phyloP scores from a whole-genome alignment of 2,888 invertebrate species.

The Subacronicta megacephala region DNA sequence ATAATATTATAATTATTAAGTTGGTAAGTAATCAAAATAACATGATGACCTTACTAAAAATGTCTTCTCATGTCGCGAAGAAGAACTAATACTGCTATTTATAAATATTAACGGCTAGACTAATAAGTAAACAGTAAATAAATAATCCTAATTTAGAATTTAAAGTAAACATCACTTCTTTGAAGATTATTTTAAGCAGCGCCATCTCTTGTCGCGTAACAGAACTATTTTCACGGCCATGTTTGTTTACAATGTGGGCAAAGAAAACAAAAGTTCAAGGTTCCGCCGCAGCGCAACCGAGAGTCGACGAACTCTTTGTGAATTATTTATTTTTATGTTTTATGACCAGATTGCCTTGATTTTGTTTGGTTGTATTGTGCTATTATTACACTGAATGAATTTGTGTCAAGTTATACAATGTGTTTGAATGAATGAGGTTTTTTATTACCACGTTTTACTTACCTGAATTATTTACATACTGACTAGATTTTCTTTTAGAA shows the following conservation, averaged over 20 bases:
- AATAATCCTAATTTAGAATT: too few relatives aligned
- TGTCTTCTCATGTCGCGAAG: too few relatives aligned
- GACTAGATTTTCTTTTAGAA: too few relatives aligned
- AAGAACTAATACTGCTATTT: too few relatives aligned
- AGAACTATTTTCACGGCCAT: slow-evolving; percentile 74
- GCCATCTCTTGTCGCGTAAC: slow-evolving; percentile 68
- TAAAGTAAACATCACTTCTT: too few relatives aligned
- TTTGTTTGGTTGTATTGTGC: slow-evolving; percentile 12
- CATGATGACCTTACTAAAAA: too few relatives aligned
- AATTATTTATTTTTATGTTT: slow-evolving; percentile 50
- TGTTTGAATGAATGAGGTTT: background rate
- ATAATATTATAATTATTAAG: too few relatives aligned
- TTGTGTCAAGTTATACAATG: background rate
- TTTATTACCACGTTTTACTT: background rate
- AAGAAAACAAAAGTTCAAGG: slow-evolving; percentile 71
- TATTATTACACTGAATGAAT: slow-evolving; percentile 5
- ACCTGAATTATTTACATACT: too few relatives aligned
- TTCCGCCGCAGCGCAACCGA: slow-evolving; percentile 52
- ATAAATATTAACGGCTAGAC: too few relatives aligned
- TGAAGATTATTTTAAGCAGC: slow-evolving; percentile 31
- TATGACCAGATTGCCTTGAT: slow-evolving; percentile 14
- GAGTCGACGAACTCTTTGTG: slow-evolving; percentile 61
- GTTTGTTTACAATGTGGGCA: slow-evolving; percentile 73
- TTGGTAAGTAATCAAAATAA: too few relatives aligned
- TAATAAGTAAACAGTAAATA: too few relatives aligned